A percentile compares a stretch with the other conserved stretches of the same genome.
These are phyloP conservation scores for Tetramorium simillimum DNA, from an alignment of 1,140 invertebrate species.

Conservation along the genomic window DNA sequence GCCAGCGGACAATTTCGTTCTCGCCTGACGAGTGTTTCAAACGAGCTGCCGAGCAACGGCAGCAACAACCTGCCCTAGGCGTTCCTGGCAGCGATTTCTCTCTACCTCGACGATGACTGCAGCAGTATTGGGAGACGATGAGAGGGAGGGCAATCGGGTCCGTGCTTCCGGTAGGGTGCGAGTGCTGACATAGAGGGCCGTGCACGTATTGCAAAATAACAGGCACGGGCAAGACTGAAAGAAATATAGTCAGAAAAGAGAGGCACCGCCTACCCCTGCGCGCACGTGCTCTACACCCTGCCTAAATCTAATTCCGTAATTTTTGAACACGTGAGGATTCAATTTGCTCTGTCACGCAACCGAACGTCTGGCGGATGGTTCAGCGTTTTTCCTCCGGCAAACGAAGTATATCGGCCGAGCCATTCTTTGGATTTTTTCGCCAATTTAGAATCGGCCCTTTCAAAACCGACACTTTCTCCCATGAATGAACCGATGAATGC, in stretches of 20 bases:
- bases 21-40: slow-evolving; percentile 75
- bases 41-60: slow-evolving; percentile 63
- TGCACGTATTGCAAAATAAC: slow-evolving; percentile 75
- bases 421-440: background rate
- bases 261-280: background rate
- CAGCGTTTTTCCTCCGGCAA: background rate
- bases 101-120: slow-evolving; percentile 61
- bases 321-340: background rate
- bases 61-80: slow-evolving; percentile 61
- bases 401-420: background rate
- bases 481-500: background rate
- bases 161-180: slow-evolving; percentile 67
- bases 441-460: slow-evolving; percentile 3
- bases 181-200: slow-evolving; percentile 70
- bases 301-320: slow-evolving; percentile 40
- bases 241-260: slow-evolving; percentile 27
- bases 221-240: slow-evolving; percentile 58
- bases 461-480: background rate
- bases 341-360: slow-evolving; percentile 8
- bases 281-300: slow-evolving; percentile 18
- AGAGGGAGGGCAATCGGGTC: slow-evolving; percentile 24
- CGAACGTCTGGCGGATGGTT: background rate
- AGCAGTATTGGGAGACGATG: slow-evolving; percentile 62
- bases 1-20: slow-evolving; percentile 72
- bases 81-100: slow-evolving; percentile 69